Conservation (phyloP, 2,888 invertebrate genomes). For the Hemistola chrysoprasaria region DNA sequence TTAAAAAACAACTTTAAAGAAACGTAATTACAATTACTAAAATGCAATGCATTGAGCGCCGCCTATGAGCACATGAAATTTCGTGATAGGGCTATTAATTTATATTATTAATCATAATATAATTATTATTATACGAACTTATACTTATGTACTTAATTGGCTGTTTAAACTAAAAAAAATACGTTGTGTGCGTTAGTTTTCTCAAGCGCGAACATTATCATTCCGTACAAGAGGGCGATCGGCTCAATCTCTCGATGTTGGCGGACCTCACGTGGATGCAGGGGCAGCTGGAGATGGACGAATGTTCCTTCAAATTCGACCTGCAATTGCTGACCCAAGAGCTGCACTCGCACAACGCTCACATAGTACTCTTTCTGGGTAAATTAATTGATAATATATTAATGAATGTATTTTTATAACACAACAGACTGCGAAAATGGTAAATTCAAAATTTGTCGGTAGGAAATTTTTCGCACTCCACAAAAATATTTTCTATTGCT, state of each 20-base stretch:
- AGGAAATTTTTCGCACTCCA: not conserved
- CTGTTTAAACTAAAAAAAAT: too few species aligned
- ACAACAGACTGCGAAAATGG: too few species aligned
- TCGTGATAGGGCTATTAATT: too few species aligned
- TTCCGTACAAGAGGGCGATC: constrained; percentile 76
- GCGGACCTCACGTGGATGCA: constrained; percentile 49
- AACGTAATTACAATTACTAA: too few species aligned
- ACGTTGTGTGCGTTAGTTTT: too few species aligned
- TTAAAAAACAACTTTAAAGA: too few species aligned
- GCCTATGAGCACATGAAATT: too few species aligned
- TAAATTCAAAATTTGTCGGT: too few species aligned
- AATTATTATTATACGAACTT: too few species aligned
- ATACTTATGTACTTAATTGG: too few species aligned
- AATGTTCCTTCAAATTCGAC: constrained; percentile 71
- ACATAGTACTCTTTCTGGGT: constrained; percentile 75
- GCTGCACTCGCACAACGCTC: constrained; percentile 65
- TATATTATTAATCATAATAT: constrained; percentile 6
- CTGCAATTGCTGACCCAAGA: constrained; percentile 68
- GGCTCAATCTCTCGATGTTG: constrained; percentile 70
- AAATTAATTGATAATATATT: constrained; percentile 23
- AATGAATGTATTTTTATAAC: constrained; percentile 1
- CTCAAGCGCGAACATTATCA: constrained; percentile 69
- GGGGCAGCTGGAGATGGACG: constrained; percentile 64
- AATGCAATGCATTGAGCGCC: too few species aligned
- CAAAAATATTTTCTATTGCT: constrained; percentile 10